Evolutionary conservation across 2,888 invertebrate genomes (phyloP), one percentile per base, ranked within the genome.

Genomic region (Polymixis flavicincta): DNA sequence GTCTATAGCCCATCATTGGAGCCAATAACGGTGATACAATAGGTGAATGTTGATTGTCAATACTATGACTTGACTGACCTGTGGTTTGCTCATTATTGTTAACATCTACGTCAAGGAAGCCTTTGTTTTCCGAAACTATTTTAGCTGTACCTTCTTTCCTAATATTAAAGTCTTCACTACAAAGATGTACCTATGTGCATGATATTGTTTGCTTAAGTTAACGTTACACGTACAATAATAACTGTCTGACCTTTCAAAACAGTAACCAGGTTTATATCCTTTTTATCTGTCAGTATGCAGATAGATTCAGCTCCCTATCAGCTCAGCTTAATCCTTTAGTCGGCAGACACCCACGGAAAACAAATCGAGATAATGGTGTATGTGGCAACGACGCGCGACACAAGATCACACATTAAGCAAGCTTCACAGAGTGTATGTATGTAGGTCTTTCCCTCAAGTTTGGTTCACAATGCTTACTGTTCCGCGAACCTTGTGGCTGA

Each of bases 301-400:
- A 77, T 81, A 81, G 78, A 83, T 85, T 81, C 81, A 79, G 52
- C 32, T 69, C 69, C 22, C 57, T 88, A 85, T 89, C 89, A 78
- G 70, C 65, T 85, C 66, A 67, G 64, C 59, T 57, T 80, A 78
- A 80, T 76, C 73, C 77, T 81, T 80, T 86, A 84, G 80, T 72
- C 74, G 70, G 64, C 52, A 42, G 73, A 79, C 79, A 74, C 84
- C 80, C 74, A 87, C 86, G 66, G 77, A 74, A 74, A 81, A 74
- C 73, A 78, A 80, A 70, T 63, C 25, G 52, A 67, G 79, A 82
- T 85, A 81, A 52, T 66, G 64, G 28, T 28, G 25, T 71, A 70
- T 63, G 48, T 67, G 63, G 63, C 55, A 67, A 80, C 45, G 55
- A 55, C 50, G 54, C 65, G 13, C 54, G 52, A 66, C 32, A 60